A percentile compares a stretch with the other conserved stretches of the same genome.
These are phyloP conservation scores for Paramuricea clavata DNA, from an alignment of 92 coral and sea anemone species.

Conservation along the genomic window DNA sequence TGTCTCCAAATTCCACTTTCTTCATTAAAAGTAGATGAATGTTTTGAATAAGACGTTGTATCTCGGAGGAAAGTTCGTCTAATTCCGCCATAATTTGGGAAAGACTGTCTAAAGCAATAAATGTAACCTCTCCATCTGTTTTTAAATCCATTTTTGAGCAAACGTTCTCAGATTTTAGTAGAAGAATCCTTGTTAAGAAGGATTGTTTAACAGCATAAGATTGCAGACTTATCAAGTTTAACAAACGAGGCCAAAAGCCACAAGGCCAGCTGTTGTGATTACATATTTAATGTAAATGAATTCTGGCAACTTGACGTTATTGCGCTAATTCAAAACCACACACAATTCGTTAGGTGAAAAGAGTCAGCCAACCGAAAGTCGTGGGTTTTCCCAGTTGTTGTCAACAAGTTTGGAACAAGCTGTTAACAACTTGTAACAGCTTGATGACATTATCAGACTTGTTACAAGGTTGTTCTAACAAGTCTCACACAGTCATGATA, in stretches of 20 bases:
- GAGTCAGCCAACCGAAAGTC: too few relatives aligned
- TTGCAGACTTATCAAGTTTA: neutral
- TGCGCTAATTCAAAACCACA: too few relatives aligned
- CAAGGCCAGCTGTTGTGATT: slow-evolving; percentile 18
- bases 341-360: too few relatives aligned
- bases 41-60: slow-evolving; percentile 40
- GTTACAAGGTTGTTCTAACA: too few relatives aligned
- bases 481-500: too few relatives aligned
- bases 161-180: neutral
- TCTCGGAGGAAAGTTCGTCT: slow-evolving; percentile 38
- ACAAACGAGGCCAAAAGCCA: slow-evolving; percentile 10
- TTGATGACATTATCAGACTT: too few relatives aligned
- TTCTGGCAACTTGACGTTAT: neutral
- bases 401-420: too few relatives aligned
- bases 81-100: slow-evolving; percentile 21
- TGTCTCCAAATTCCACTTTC: slow-evolving; percentile 38
- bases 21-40: slow-evolving; percentile 46
- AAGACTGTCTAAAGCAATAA: slow-evolving; percentile 30
- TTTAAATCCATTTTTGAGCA: neutral
- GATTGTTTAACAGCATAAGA: neutral
- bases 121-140: slow-evolving; percentile 8
- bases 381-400: too few relatives aligned
- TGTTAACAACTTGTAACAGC: too few relatives aligned
- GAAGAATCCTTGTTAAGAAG: neutral
- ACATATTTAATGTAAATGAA: neutral